Conservation (phyloP, 2,113 vertebrate species). For the Grallaria varia region DNA sequence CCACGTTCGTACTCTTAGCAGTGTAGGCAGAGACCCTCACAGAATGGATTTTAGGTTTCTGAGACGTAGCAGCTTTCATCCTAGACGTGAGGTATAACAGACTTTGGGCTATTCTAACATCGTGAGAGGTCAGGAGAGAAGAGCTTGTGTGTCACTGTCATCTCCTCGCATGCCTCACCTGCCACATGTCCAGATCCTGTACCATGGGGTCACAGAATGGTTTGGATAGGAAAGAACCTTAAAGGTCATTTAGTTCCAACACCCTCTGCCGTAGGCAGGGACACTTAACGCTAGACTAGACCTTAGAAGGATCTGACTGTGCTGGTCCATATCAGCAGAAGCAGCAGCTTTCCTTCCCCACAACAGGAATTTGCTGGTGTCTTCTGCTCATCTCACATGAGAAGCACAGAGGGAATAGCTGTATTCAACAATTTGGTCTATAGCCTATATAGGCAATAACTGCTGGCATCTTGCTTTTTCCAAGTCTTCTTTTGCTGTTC, state of each 20-base stretch:
- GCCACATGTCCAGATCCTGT: not conserved
- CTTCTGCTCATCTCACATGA: not conserved
- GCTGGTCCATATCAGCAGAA: not conserved
- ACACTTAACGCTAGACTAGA: not conserved
- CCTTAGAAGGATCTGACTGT: not conserved
- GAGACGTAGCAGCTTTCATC: not conserved
- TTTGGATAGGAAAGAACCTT: not conserved
- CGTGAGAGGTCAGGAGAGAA: not conserved
- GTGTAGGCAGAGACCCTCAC: not conserved
- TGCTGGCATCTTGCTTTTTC: not conserved
- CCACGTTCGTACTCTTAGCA: not conserved
- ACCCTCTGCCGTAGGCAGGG: not conserved
- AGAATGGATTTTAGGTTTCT: not conserved
- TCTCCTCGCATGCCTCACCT: rapidly evolving
- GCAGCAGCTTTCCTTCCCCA: not conserved
- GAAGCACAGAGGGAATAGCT: not conserved
- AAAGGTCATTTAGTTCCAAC: not conserved
- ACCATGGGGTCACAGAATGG: not conserved
- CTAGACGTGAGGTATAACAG: not conserved
- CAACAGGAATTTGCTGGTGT: not conserved
- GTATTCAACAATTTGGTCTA: not conserved
- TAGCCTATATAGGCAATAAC: not conserved
- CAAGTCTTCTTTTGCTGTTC: not conserved
- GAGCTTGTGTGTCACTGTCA: not conserved
- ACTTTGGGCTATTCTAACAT: not conserved